Evolutionary conservation across 2,888 invertebrate species (phyloP).

Genomic region (Psylliodes chrysocephalus): DNA sequence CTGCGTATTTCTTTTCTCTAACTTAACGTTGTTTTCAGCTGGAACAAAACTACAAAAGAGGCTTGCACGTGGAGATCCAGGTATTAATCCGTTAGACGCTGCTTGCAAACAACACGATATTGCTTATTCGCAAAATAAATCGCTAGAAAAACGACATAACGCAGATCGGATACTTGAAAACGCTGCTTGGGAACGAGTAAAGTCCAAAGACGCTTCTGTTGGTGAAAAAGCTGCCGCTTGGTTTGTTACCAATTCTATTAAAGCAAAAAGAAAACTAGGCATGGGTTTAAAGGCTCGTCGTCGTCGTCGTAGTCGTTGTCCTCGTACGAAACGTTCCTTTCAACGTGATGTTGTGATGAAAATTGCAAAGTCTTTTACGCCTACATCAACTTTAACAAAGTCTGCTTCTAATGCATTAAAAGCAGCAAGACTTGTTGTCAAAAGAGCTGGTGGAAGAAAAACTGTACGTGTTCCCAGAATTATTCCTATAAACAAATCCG

Average conservation of each 20-base stretch:
- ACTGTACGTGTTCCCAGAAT: constrained; percentile 2
- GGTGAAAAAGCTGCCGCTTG: constrained; percentile 54
- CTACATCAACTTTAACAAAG: no score
- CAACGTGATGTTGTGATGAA: neutral
- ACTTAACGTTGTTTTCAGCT: no score
- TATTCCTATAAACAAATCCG: constrained; percentile 29
- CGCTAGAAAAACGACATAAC: constrained; percentile 48
- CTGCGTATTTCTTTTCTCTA: no score
- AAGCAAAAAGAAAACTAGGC: constrained; percentile 33
- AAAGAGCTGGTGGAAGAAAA: neutral
- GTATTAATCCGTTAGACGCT: constrained; percentile 54
- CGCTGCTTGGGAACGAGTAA: no score
- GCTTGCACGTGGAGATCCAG: constrained; percentile 54
- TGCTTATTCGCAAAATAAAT: constrained; percentile 46
- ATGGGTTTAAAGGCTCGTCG: constrained; percentile 22
- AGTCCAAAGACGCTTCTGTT: constrained; percentile 39
- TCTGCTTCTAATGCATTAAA: neutral
- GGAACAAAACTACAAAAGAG: constrained; percentile 49
- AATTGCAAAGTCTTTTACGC: no score
- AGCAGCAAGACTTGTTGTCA: no score
- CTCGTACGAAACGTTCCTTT: no score
- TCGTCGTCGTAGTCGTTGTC: neutral
- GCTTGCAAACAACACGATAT: constrained; percentile 55
- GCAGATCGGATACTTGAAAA: no score
- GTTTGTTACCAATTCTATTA: constrained; percentile 44